Percentiles rank a stretch among this genome's conserved stretches.
Evolutionary conservation across 2,113 vertebrate species (phyloP).

Genomic region (Thamnaconus septentrionalis): DNA sequence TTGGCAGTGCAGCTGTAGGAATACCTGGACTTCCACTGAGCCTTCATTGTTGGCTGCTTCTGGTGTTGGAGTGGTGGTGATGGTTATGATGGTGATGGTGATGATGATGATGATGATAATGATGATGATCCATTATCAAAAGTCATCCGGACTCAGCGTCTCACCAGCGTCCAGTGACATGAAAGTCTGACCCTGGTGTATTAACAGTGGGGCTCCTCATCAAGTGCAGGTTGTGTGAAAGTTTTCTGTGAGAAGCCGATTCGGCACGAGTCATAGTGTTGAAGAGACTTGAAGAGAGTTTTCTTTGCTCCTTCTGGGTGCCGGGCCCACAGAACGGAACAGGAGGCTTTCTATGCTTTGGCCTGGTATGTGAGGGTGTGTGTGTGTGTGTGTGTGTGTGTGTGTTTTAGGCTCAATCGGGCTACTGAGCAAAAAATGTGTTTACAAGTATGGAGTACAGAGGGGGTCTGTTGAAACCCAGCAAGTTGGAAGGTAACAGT

Average conservation of each 20-base stretch:
- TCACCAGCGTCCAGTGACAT: no score
- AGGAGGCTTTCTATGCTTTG: conserved; percentile 30
- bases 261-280: no score
- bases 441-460: no score
- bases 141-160: no score
- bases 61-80: background rate
- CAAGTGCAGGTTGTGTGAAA: no score
- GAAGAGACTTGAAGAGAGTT: no score
- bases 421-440: conserved; percentile 9
- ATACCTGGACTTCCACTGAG: background rate
- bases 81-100: background rate
- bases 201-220: no score
- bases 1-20: background rate
- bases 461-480: no score
- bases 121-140: background rate
- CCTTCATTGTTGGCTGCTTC: no score
- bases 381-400: conserved; percentile 8
- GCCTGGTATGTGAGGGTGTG: background rate
- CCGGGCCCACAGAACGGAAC: conserved; percentile 31
- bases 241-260: no score
- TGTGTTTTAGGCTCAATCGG: conserved; percentile 16
- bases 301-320: background rate
- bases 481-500: no score
- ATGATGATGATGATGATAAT: background rate
- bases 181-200: no score